phyloP scores from a whole-genome alignment of 2,797 vertebrate species.

The Ciconia nigra region DNA sequence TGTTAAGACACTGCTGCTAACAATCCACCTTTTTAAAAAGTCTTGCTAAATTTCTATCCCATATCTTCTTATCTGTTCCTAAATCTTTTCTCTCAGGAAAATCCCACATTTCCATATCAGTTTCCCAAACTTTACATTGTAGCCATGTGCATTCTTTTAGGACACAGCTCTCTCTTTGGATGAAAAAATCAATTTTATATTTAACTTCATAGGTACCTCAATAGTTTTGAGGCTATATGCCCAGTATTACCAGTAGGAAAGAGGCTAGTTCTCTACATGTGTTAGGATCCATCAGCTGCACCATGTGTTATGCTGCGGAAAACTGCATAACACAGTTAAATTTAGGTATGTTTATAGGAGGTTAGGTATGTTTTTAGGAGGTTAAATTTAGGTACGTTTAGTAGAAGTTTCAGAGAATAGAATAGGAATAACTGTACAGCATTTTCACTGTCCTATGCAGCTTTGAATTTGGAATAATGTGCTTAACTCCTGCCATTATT shows the following conservation, averaged over 20 bases:
- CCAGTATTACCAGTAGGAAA: neutral
- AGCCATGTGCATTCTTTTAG: neutral
- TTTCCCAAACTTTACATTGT: neutral
- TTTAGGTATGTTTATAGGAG: neutral
- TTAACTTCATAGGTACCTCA: neutral
- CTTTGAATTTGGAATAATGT: neutral
- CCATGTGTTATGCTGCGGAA: neutral
- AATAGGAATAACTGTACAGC: neutral
- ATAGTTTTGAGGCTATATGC: neutral
- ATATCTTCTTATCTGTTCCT: neutral
- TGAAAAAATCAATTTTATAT: neutral
- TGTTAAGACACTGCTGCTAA: neutral
- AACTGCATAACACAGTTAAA: too few species aligned
- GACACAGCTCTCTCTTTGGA: neutral
- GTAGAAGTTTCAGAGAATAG: neutral
- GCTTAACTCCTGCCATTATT: neutral
- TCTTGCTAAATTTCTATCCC: neutral
- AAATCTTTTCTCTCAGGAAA: neutral
- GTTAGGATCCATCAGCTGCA: neutral
- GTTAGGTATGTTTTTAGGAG: too few species aligned
- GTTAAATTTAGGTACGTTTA: neutral
- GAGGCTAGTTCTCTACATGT: neutral
- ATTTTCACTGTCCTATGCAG: neutral
- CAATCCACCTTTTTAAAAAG: neutral
- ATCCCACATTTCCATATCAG: neutral